Conservation (phyloP, 2,888 invertebrate genomes). For the Plebejus argus region DNA sequence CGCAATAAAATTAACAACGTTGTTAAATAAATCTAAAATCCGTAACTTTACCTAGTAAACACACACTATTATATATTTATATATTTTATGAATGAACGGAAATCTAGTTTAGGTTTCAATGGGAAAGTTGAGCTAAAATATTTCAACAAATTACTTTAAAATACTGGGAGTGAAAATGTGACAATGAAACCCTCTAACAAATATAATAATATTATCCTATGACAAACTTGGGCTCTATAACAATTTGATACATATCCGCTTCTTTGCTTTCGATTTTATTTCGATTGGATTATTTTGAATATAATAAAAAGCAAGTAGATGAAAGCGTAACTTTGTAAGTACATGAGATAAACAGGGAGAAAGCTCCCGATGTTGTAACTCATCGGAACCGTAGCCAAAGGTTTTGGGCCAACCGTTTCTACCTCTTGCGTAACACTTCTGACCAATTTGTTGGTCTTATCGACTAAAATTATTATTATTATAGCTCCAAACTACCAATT, state of each 20-base stretch:
- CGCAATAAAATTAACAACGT: neutral
- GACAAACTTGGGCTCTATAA: neutral
- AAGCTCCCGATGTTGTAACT: constrained; percentile 67
- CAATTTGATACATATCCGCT: neutral
- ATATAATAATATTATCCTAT: too few relatives aligned
- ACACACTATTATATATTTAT: neutral
- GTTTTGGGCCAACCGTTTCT: constrained; percentile 65
- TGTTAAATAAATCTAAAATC: constrained; percentile 1
- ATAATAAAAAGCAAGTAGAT: constrained; percentile 2
- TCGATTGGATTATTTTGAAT: neutral
- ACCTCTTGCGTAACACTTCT: constrained; percentile 61
- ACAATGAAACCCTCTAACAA: neutral
- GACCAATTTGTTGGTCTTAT: constrained; percentile 45
- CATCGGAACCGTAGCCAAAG: constrained; percentile 52
- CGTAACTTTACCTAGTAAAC: neutral
- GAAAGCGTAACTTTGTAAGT: constrained; percentile 14
- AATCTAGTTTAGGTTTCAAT: neutral
- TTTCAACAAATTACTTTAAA: neutral
- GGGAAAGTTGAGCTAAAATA: neutral
- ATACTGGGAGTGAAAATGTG: neutral
- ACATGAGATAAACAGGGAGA: constrained; percentile 51
- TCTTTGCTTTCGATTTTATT: neutral
- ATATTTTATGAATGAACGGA: neutral
- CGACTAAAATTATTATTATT: constrained; percentile 34
- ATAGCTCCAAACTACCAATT: neutral